Base-by-base conservation (phyloP, 2,113 vertebrate species). In the Pelusios castaneus region DNA sequence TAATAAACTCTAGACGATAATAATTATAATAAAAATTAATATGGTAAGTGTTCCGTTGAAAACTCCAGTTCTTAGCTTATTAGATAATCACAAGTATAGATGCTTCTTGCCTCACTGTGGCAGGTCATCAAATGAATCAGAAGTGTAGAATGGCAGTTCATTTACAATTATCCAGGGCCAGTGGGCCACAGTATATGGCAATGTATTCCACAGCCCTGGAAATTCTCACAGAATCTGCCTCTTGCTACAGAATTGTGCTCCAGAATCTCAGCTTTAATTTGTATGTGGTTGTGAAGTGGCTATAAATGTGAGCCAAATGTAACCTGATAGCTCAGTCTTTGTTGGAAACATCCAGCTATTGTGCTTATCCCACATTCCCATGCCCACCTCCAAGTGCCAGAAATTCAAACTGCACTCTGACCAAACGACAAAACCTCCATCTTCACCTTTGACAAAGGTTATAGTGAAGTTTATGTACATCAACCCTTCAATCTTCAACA, bases 271-370 rank as follows among this genome's bases (percentile, higher is more conserved):
- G 90, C 79, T 75, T 95, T 45, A 63, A 49, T 90, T 94, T 93
- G 22, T 75, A 80, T 92, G 90, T 94, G 84, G 24, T 92, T 93
- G 90, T 92, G 38, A 75, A 94, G 75, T 88, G 80, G 27, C 89
- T 95, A 17, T 84, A 87, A 95, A 82, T 90, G 83, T 25, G 80
- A 95, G 88, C 94, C 88, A 97, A 91, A 77, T 89, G 87, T 82
- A 94, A 85, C 47, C 54, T 92, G 88, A 85, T 89, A 91, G 85
- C 43, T 88, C 63, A 84, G 82, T 67, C 60, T n/a, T n/a, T n/a
- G 16, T 67, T 34, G 60, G 29, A 67, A n/a, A n/a, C 60, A 34
- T 67, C 45, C 14, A 87, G 12, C 47, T 73, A 24, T 21, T 17
- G 0, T 89, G n/a, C 31, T 25, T 82, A 13, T 84, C 56, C 5